Evolutionary conservation across 2,113 vertebrate species (phyloP).

Genomic region (Lophochroa leadbeateri): DNA sequence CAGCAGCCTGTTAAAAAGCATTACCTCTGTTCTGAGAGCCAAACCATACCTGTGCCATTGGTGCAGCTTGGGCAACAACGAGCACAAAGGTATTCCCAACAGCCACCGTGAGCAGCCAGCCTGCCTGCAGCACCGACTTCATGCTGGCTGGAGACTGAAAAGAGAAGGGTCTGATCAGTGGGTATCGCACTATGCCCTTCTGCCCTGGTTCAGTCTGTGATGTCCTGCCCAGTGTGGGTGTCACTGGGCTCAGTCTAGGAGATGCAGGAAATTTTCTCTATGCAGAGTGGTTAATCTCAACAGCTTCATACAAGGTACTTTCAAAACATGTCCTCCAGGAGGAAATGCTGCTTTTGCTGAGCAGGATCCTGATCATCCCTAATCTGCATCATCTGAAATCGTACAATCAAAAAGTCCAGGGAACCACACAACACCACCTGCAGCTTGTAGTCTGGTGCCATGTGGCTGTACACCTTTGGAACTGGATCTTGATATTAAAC

Average conservation of each 20-base stretch:
- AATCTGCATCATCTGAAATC: not conserved
- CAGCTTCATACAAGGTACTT: not conserved
- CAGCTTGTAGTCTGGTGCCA: not conserved
- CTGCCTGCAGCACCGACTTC: constrained; percentile 96
- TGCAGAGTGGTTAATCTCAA: not conserved
- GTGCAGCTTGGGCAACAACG: constrained; percentile 89
- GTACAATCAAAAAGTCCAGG: not conserved
- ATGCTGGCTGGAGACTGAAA: constrained; percentile 92
- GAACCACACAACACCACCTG: not conserved
- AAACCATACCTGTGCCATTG: constrained; percentile 88
- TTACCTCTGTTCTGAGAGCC: not conserved
- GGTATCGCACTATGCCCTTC: not conserved
- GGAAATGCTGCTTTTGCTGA: not conserved
- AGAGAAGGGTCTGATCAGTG: constrained; percentile 27
- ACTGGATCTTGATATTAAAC: not conserved
- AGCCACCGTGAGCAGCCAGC: constrained; percentile 94
- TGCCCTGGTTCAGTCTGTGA: not conserved
- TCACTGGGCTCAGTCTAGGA: not conserved
- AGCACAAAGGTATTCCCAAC: constrained; percentile 94
- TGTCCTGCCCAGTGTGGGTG: not conserved
- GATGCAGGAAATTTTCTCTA: not conserved
- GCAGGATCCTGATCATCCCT: not conserved
- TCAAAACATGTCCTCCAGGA: not conserved
- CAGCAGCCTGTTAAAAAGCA: not conserved
- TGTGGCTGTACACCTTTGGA: not conserved